phyloP scores from a whole-genome alignment of 2,797 vertebrate species.

The Anguilla anguilla region DNA sequence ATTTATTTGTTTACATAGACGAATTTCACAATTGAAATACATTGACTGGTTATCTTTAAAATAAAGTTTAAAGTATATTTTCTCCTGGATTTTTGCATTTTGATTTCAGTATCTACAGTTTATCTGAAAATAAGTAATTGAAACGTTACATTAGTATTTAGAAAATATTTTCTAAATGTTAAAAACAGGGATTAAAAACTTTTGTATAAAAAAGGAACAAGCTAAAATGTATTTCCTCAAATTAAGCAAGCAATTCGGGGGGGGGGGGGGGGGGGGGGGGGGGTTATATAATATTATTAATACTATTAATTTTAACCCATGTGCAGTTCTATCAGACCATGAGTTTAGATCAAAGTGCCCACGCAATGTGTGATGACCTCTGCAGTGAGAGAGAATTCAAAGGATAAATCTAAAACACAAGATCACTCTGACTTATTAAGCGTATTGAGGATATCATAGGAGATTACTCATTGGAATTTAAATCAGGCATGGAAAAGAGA shows the following conservation, averaged over 20 bases:
- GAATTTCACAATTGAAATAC: constrained; percentile 65
- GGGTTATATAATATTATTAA: too few species aligned
- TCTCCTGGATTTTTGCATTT: constrained; percentile 32
- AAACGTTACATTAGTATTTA: background rate
- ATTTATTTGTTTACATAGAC: constrained; percentile 90
- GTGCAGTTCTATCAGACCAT: background rate
- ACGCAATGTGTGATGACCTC: background rate
- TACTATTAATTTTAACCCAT: background rate
- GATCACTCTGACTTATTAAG: background rate
- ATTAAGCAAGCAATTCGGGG: background rate
- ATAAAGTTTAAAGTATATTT: constrained; percentile 32
- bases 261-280: too few species aligned
- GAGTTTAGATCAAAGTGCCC: background rate
- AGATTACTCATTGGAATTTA: background rate
- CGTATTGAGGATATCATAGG: background rate
- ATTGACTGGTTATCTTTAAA: constrained; percentile 20
- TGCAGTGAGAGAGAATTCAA: background rate
- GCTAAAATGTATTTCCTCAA: background rate
- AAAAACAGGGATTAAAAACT: too few species aligned
- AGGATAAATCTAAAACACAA: too few species aligned
- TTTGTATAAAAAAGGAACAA: background rate
- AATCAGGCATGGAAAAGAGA: background rate
- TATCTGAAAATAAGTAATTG: background rate
- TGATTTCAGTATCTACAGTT: background rate
- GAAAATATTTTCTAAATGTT: background rate